These are phyloP conservation scores for Hylaea fasciaria DNA, from an alignment of 2,888 invertebrate genomes.

Conservation along the genomic window DNA sequence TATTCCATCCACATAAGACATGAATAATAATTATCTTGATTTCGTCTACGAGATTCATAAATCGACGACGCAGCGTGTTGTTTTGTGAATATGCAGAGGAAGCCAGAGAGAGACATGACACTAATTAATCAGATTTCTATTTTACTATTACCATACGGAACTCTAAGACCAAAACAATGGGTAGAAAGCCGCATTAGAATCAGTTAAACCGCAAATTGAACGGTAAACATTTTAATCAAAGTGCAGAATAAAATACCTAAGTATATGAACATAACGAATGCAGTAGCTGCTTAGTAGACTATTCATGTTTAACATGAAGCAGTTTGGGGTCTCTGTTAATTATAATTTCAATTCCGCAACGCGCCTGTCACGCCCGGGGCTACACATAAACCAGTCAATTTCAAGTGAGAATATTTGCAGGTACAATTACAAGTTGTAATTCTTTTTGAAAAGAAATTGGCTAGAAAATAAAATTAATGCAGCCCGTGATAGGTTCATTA, in stretches of 20 bases:
- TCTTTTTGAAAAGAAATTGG: slow-evolving; percentile 41
- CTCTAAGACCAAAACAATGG: too few species aligned
- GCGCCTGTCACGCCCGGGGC: slow-evolving; percentile 59
- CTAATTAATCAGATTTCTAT: too few species aligned
- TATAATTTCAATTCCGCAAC: slow-evolving; percentile 78
- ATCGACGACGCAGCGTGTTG: too few species aligned
- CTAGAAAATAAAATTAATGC: slow-evolving; percentile 43
- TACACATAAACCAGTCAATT: slow-evolving; percentile 52
- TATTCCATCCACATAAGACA: too few species aligned
- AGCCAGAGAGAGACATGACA: too few species aligned
- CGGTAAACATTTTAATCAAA: slow-evolving; percentile 3
- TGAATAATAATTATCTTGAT: too few species aligned
- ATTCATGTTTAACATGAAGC: slow-evolving; percentile 66
- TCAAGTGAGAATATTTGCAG: slow-evolving; percentile 58
- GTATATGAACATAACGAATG: slow-evolving; percentile 47
- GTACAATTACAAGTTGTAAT: slow-evolving; percentile 45
- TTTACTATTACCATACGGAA: too few species aligned
- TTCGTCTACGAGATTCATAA: too few species aligned
- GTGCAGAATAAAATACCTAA: slow-evolving; percentile 10
- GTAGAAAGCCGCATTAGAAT: too few species aligned
- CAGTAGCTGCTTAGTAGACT: slow-evolving; percentile 67
- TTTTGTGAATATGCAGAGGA: too few species aligned
- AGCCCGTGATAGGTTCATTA: slow-evolving; percentile 36
- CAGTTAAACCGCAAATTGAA: too few species aligned
- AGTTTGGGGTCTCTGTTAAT: slow-evolving; percentile 67